phyloP scores from a whole-genome alignment of 2,888 invertebrate genomes.

The Lepidocyrtoides sp. region DNA sequence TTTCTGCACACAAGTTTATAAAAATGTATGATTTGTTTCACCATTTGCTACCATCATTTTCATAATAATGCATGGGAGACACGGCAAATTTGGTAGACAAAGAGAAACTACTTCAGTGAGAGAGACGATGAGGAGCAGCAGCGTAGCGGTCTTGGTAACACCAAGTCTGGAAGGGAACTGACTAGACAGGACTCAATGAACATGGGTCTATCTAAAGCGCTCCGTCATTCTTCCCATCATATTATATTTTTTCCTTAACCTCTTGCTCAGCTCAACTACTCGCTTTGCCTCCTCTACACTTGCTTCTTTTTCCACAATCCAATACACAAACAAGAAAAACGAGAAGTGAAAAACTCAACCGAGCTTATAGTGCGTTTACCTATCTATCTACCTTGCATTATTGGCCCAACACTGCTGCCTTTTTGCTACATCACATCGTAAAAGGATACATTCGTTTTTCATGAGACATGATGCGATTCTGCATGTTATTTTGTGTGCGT shows the following conservation, averaged over 20 bases:
- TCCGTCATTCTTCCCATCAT: not conserved
- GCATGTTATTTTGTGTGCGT: not conserved
- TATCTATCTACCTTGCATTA: not conserved
- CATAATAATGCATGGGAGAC: not conserved
- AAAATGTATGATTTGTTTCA: not conserved
- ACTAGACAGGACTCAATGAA: slow-evolving; percentile 60
- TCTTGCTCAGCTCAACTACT: not conserved
- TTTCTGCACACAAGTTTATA: not conserved
- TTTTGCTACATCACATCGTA: not conserved
- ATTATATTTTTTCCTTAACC: not conserved
- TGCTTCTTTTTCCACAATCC: no score
- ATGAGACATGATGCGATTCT: not conserved
- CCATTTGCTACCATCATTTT: not conserved
- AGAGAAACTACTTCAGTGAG: not conserved
- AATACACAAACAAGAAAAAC: no score
- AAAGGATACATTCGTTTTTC: not conserved
- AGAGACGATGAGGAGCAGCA: slow-evolving; percentile 27
- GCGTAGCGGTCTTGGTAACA: slow-evolving; percentile 73
- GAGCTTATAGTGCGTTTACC: not conserved
- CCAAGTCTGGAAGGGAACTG: slow-evolving; percentile 82
- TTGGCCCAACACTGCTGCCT: not conserved
- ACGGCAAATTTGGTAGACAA: not conserved
- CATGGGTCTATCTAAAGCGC: slow-evolving; percentile 52
- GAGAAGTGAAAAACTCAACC: no score
- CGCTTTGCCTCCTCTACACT: no score